Evolutionary conservation across 1,140 invertebrate genomes (phyloP), one percentile per base, ranked within the genome.

Genomic region (Helicorthomorpha holstii): DNA sequence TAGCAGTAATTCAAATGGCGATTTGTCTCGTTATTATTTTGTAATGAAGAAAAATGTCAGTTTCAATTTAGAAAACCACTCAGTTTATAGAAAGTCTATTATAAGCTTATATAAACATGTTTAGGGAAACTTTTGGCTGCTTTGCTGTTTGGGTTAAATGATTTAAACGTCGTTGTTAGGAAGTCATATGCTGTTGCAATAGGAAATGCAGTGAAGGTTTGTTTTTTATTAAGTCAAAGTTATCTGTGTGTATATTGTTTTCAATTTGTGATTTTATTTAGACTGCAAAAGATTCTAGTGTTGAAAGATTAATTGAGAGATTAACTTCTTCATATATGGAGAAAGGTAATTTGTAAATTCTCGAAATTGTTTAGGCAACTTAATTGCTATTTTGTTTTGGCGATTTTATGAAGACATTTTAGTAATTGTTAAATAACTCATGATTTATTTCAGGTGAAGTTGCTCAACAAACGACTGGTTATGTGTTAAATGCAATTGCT

Each of bases 151-250:
- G 86, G 85, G 16, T 70, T 92, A 27, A 78, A 78, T 45, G 88
- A 94, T 70, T 75, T 86, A 49, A 94, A 91, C 63, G 66, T 74
- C 1, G 77, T 80, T 0, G 76, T 94, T 2, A 74, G 86, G 52
- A 91, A 88, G 67, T 79, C 82, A 55, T 87, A 82, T 64, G 83
- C 87, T 0, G 73, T 75, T 47, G 80, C 84, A 16, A 78, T 94
- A 49, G 90, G 88, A 0, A 80, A 92, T 61, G 68, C 94, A n/a
- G 78, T 88, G 10, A 69, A 63, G 58, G 66, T 68, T 54, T 47
- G 49, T 50, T 43, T 19, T 34, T n/a, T n/a, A n/a, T n/a, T n/a
- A n/a, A n/a, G n/a, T n/a, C n/a, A n/a, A n/a, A n/a, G n/a, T n/a
- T n/a, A n/a, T n/a, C n/a, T 34, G 29, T 34, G 29, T 34, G 7